phyloP scores from a whole-genome alignment of 2,888 invertebrate genomes.

The Himalopsyche japonica region DNA sequence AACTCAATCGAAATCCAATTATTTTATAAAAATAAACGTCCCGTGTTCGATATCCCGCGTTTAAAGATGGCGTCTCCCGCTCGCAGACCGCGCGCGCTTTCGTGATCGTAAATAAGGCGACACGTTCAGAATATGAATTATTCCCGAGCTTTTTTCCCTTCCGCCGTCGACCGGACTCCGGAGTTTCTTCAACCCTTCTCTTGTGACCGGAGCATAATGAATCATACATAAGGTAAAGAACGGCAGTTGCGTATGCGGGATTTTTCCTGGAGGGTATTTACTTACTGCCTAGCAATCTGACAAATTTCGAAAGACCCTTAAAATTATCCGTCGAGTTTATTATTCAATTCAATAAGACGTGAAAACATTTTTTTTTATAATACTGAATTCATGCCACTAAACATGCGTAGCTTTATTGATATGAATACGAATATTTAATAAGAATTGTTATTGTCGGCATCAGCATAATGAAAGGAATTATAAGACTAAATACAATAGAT shows the following conservation, averaged over 20 bases:
- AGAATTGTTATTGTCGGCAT: too few species aligned
- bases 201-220: constrained; percentile 50
- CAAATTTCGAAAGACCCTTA: too few species aligned
- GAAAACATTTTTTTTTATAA: too few species aligned
- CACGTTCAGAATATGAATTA: constrained; percentile 61
- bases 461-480: too few species aligned
- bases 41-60: constrained; percentile 20
- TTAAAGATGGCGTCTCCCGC: constrained; percentile 4
- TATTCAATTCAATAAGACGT: too few species aligned
- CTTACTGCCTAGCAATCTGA: too few species aligned
- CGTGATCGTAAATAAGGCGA: constrained; percentile 56
- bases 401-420: too few species aligned
- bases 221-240: constrained; percentile 58
- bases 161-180: constrained; percentile 15
- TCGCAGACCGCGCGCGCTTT: constrained; percentile 32
- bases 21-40: constrained; percentile 57
- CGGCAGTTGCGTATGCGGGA: constrained; percentile 41
- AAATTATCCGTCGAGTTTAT: too few species aligned
- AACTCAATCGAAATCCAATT: constrained; percentile 59
- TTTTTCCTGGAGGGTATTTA: neutral
- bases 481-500: too few species aligned
- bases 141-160: constrained; percentile 45
- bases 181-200: constrained; percentile 31
- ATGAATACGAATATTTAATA: too few species aligned
- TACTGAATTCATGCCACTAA: too few species aligned